Base-by-base conservation (phyloP, 2,888 invertebrate genomes). In the Yponomeuta sedellus region DNA sequence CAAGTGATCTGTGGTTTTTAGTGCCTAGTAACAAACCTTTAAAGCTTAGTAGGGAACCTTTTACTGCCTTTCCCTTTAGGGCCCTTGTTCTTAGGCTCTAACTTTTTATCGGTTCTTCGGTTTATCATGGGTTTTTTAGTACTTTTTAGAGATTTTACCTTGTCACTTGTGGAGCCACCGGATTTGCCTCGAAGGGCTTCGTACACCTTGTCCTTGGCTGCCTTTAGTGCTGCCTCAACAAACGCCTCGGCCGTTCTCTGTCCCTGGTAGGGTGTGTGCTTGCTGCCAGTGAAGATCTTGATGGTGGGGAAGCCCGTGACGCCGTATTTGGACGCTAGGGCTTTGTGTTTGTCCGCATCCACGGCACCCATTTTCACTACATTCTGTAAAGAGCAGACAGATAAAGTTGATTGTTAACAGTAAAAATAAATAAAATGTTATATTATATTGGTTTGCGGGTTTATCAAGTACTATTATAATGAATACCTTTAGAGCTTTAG, bases 241-340 rank as follows among this genome's bases (percentile, higher is more conserved):
- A 99, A 93, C 16, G 94, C 96, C 70, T 96, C 94, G 0, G 98
- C 98, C 8, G 95, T 96, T 77, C 99, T 93, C 64, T 93, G 93
- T 0, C 98, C 98, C 77, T 95, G 94, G 85, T 94, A 99, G 70
- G 97, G 97, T 56, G 94, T 94, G 6, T 98, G 97, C 85, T 98
- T 98, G 81, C 97, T 94, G 0, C 92, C 91, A 0, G 95, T 96
- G 83, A 99, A 99, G 62, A 99, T 94, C 85, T 99, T 99, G 70
- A 99, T 95, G 0, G 99, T 98, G 3, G 99, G 99, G 83, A 98
- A 99, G 64, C 99, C 98, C 72, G 93, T 90, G 52, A 99, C 95
- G 59, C 94, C 95, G 88, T 94, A 99, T 75, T 95, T 94, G 1
- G 94, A 92, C 44, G 95, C 95, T 0, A 99, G 85, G 6, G 95